Evolutionary conservation across 2,888 invertebrate species (phyloP), one percentile per base, ranked within the genome.

Genomic region (Dolomedes plantarius): DNA sequence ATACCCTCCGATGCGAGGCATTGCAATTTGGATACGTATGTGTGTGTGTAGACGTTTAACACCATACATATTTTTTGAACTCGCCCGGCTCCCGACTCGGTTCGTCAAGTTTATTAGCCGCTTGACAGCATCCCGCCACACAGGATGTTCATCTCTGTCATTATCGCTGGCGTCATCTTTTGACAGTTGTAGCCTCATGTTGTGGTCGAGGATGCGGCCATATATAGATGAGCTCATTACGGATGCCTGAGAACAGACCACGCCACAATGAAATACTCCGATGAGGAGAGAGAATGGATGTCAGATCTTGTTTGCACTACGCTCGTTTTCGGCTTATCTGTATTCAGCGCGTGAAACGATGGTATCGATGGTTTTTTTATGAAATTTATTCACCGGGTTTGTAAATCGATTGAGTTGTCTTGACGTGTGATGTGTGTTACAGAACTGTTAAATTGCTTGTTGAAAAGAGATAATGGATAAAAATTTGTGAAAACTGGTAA

Each of bases 101-200:
- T 65, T 27, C 28, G 27, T 29, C 23, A 28, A 28, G 27, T 62
- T 0, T 19, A 62, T 62, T 62, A 27, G 28, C 62, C 27, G 16
- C 27, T 11, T 19, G 2, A 23, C 31, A n/a, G 31, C 65, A 29
- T 65, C 65, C 65, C 65, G 29, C 16, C 29, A 6, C 31, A 9
- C 62, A 65, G 65, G 65, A 65, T 65, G 65, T 65, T 29, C 65
- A 29, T 29, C 65, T 1, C 31, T 31, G n/a, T 65, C 27, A 23
- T 62, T 62, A 28, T 28, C 31, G 65, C 7, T 31, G 7, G 29
- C 29, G n/a, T 65, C 29, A 29, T 31, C 65, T 65, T 16, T 9
- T 36, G 36, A 9, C 36, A 36, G 36, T 36, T n/a, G 36, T 7
- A 5, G 5, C 9, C 36, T 5, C 19, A 6, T 56, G 56, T 56